Base-by-base conservation (phyloP, 2,888 invertebrate species). In the Caenorhabditis afra region DNA sequence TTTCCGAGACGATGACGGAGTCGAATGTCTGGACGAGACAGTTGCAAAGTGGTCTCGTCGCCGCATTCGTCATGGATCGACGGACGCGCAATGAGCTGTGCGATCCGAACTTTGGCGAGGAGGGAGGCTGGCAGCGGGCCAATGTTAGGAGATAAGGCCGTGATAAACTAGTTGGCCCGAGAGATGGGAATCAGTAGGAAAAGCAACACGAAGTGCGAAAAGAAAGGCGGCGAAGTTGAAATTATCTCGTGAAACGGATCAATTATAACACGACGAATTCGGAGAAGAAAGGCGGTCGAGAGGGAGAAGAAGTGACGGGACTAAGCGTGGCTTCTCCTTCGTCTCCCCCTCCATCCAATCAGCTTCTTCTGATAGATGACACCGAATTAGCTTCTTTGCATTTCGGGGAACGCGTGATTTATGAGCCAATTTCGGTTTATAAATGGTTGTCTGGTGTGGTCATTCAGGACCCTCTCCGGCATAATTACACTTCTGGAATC, bases 181-280 rank as follows among this genome's bases (percentile, higher is more conserved):
- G 41, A 52, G 37, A 29, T 35, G 55, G 22, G 44, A 74, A 59
- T 23, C 47, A 44, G 23, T 41, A 73, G 41, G 65, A 59, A 55
- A 47, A 44, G 50, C 41, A 29, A 49, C 23, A 18, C n/a, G 49
- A 44, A 68, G 37, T 35, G 35, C 14, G 39, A 39, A 37, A 65
- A 64, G 39, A 39, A 37, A 65, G 73, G 64, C 37, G 73, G 57
- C 58, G 58, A 73, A 73, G 64, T 41, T 62, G 71, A 55, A 49
- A 71, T 58, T 73, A 73, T 73, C 73, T 64, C 45, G 73, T n/a
- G 64, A 64, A 64, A 73, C 57, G 58, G 73, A 73, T 73, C 73
- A 73, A 73, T 73, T 73, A 73, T 64, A 62, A 62, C 55, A 64
- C 23, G 50, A 41, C 55, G 57, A 64, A 64, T 50, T 64, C 49